Base-by-base conservation (phyloP, 1,140 invertebrate genomes). In the Pogonomyrmex californicus region DNA sequence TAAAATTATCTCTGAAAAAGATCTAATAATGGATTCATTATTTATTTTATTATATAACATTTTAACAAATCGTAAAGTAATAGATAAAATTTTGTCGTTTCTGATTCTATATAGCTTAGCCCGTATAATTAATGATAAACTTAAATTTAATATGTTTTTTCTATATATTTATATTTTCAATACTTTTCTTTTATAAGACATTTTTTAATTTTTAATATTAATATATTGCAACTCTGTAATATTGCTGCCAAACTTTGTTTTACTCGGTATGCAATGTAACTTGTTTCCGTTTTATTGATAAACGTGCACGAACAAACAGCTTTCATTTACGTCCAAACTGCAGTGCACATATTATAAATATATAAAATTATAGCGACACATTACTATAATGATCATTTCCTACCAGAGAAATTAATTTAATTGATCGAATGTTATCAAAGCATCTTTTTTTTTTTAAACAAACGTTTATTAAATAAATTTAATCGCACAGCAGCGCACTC, bases 361-460 rank as follows among this genome's bases (percentile, higher is more conserved):
- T 47, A 36, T 1, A 12, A 47, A 58, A 82, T 73, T 58, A 47
- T 47, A 58, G 23, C n/a, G 33, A 70, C 30, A 44, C 23, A 17
- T 82, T 73, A 82, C 58, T 58, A 62, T 75, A 83, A 75, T 62
- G 66, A n/a, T 17, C 12, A 44, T 36, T 56, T 58, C 38, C 38
- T 38, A 17, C 17, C 36, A 41, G 41, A 17, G 33, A 60, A 73
- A 83, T 83, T 83, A 83, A 83, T 83, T 83, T 83, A 83, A 75
- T 83, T 73, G 79, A 36, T 83, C 41, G 54, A 60, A 60, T 47
- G 54, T 73, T 82, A 71, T 47, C 12, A 30, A 33, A 47, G 10
- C 30, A 7, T 36, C 33, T 75, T 73, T 83, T 82, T 83, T 82
- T 75, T 68, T 33, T 5, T 23, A 79, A 58, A 82, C 47, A 82